Conservation (phyloP, 2,888 invertebrate species). For the Trisateles emortualis region DNA sequence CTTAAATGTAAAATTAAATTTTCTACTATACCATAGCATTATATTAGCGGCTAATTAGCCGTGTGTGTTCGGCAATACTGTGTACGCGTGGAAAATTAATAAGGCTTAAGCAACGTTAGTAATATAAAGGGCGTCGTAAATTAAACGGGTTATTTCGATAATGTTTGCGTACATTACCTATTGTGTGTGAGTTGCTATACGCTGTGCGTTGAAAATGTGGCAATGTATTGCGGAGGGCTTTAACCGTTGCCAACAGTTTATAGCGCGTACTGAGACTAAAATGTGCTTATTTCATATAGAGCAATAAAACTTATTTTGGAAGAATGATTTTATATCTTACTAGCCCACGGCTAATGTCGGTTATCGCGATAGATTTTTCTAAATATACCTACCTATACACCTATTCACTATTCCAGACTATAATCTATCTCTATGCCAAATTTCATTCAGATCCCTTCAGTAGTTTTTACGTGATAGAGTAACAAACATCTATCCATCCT, state of each 20-base stretch:
- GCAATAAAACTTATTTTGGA: too few relatives aligned
- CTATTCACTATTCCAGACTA: too few relatives aligned
- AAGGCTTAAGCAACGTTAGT: conserved; percentile 51
- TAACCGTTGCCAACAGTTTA: conserved; percentile 18
- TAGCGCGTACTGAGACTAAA: background rate
- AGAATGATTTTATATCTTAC: background rate
- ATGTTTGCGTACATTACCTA: conserved; percentile 43
- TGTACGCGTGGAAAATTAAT: conserved; percentile 55
- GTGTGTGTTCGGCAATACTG: conserved; percentile 31
- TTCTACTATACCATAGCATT: background rate
- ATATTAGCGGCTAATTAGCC: conserved; percentile 4
- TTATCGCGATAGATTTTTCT: too few relatives aligned
- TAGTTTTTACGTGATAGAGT: too few relatives aligned
- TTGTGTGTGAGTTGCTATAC: conserved; percentile 42
- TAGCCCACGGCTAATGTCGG: too few relatives aligned
- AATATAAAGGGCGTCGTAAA: conserved; percentile 59
- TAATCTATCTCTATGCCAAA: too few relatives aligned
- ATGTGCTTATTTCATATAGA: background rate
- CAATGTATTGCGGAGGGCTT: conserved; percentile 26
- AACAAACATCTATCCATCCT: too few relatives aligned
- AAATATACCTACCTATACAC: too few relatives aligned
- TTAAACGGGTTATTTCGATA: conserved; percentile 63
- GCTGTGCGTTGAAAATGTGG: conserved; percentile 23
- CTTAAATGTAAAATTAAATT: background rate
- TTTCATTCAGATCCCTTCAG: too few relatives aligned